Evolutionary conservation across 2,113 vertebrate species (phyloP), one percentile per base, ranked within the genome.

Genomic region (Artemisiospiza belli): DNA sequence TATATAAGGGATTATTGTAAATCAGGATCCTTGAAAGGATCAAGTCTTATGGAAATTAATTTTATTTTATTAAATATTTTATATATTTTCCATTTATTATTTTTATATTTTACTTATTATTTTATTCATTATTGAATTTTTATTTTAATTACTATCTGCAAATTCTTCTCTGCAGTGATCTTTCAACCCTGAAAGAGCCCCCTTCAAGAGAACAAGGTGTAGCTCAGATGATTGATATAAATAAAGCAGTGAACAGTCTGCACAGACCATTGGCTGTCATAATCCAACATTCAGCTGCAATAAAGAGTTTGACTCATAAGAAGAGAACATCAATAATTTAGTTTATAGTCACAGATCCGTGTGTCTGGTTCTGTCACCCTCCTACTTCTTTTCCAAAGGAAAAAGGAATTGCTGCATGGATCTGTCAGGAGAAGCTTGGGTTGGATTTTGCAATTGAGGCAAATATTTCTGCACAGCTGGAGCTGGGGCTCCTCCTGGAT

Each of bases 301-400:
- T 84, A 59, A 91, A 84, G 83, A 67, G 10, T 82, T 94, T 49
- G 22, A 70, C 57, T 92, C 41, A 24, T 63, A 47, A 46, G 62
- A 64, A 81, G 61, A 63, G 61, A 81, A 12, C 57, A 87, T 91
- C 73, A 82, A 44, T 95, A 91, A 94, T 89, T 82, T 17, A 75
- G 57, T 59, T 94, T 74, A 82, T 24, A 75, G 68, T 41, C 84
- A 63, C 69, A 52, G 51, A 80, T 69, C 86, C 49, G 9, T 8
- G 21, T 15, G 15, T 33, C 74, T 87, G 69, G 4, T 84, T 78
- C 69, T 74, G 64, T 44, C 77, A 68, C 33, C 52, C 69, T 70
- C 64, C 77, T 35, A 7, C 55, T 66, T 83, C n/a, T 28, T 74
- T 75, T 43, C 41, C 11, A 2, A 73, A 79, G 66, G 47, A 51